phyloP scores from a whole-genome alignment of 2,888 invertebrate genomes.

The Omphaloscelis lunosa region DNA sequence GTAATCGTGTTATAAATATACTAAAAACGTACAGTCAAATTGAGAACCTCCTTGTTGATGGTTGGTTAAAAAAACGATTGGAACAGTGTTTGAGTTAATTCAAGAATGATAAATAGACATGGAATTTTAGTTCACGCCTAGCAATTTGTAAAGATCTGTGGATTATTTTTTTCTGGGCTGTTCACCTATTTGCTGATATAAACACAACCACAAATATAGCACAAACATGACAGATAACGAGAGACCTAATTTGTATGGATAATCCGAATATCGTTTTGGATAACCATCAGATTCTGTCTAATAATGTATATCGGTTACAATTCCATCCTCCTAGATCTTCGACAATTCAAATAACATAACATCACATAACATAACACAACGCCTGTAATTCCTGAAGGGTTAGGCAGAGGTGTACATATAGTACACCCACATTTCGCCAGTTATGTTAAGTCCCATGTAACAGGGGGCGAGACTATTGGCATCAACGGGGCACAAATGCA shows the following conservation, averaged over 20 bases:
- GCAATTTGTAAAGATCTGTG: constrained; percentile 11
- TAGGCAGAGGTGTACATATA: too few relatives aligned
- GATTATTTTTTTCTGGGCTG: not conserved
- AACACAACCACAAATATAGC: not conserved
- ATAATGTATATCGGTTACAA: not conserved
- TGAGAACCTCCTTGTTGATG: too few relatives aligned
- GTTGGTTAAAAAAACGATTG: not conserved
- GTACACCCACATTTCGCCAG: too few relatives aligned
- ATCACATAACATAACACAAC: too few relatives aligned
- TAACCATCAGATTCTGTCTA: not conserved
- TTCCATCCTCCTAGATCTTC: not conserved
- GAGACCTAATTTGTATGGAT: not conserved
- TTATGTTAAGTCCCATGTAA: too few relatives aligned
- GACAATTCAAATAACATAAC: not conserved
- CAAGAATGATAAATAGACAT: not conserved
- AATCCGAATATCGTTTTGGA: not conserved
- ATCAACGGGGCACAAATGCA: not conserved
- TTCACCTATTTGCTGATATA: not conserved
- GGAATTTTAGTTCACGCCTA: not conserved
- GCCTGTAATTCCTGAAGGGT: too few relatives aligned
- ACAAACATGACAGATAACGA: not conserved
- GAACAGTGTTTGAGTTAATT: not conserved
- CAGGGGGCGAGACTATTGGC: not conserved
- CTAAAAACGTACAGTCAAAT: too few relatives aligned
- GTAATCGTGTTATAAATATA: too few relatives aligned